A percentile compares a stretch with the other conserved stretches of the same genome.
Conservation (phyloP, 2,797 vertebrate genomes). For the Ptychobarbus kaznakovi region DNA sequence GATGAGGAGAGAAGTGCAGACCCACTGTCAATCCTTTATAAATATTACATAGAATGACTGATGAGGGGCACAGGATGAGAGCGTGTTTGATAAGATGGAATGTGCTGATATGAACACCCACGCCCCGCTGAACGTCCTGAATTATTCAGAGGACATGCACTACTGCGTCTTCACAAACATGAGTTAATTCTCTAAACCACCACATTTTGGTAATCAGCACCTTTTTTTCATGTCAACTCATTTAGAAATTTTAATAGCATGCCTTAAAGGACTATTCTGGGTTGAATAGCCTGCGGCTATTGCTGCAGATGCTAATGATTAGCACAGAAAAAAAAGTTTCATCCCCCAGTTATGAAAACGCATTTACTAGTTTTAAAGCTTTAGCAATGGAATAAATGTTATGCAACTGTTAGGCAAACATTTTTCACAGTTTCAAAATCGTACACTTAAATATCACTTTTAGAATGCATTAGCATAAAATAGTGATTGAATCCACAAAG, state of each 20-base stretch:
- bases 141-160: conserved; percentile 10
- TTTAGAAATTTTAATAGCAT: no score
- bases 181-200: conserved; percentile 2
- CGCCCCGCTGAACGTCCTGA: not conserved
- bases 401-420: not conserved
- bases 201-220: conserved; percentile 1
- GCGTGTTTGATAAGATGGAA: not conserved
- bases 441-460: not conserved
- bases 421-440: not conserved
- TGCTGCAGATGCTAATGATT: conserved; percentile 1
- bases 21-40: conserved; percentile 15
- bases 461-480: not conserved
- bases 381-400: not conserved
- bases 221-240: not conserved
- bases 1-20: conserved; percentile 16
- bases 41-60: conserved; percentile 32
- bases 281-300: not conserved
- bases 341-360: not conserved
- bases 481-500: not conserved
- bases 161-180: conserved; percentile 20
- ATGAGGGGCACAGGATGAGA: not conserved
- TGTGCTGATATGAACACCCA: conserved; percentile 27
- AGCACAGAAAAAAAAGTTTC: not conserved
- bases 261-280: not conserved
- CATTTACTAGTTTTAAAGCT: not conserved